Evolutionary conservation across 2,888 invertebrate genomes (phyloP), one percentile per base, ranked within the genome.

Genomic region (Cyclophora punctaria): DNA sequence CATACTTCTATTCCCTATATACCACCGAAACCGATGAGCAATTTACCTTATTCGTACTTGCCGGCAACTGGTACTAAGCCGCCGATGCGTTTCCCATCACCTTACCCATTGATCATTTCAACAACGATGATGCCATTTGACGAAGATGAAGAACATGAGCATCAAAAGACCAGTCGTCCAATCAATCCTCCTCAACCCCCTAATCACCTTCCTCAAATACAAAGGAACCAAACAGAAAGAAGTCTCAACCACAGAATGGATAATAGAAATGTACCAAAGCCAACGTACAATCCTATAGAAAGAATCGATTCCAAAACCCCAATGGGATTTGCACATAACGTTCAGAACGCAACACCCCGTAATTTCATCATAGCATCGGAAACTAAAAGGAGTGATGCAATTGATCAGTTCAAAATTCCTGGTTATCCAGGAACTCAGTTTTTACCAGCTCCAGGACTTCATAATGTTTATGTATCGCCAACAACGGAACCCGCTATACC

Each of bases 401-500:
- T 69, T 41, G 87, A 88, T 53, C 80, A 83, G 58, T 56, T 73
- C 6, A 82, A 79, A 57, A 64, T 77, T 45, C 72, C 73, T 44
- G 79, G 80, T 41, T 73, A 58, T 50, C 73, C 69, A 48, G 71
- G 62, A 43, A 50, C 73, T 46, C 80, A 79, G 48, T 84, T 75
- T 48, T 50, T 82, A 46, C 75, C 79, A 44, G 71, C 79, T 33
- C 80, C 84, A 46, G 73, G 73, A 51, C 68, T 75, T 40, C 80
- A 83, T 35, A 73, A 73, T 48, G 64, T 74, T 41, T 78, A 74
- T 51, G 65, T 80, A 53, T 80, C 80, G 44, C 80, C 89, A 20
- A 84, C 89, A 35, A 85, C 89, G 3, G 86, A 89, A 67, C 85
- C 89, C 3, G 80, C 86, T 3, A 80, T 89, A 60, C 89, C 90